A percentile compares a stretch with the other conserved stretches of the same genome.
These are phyloP conservation scores for Musca domestica DNA, from an alignment of 1,140 invertebrate species.

Conservation along the genomic window DNA sequence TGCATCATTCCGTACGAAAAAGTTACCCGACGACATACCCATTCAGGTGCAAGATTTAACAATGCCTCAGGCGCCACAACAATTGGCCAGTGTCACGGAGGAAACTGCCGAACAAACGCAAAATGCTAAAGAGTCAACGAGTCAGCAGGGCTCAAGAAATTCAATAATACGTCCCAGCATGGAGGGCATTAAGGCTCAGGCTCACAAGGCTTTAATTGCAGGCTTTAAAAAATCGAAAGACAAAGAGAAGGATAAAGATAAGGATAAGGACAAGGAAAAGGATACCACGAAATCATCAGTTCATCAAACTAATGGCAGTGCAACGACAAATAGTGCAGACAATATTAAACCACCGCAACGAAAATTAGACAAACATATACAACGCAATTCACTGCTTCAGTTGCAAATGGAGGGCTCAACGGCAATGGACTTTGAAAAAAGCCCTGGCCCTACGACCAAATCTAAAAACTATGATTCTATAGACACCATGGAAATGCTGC, in stretches of 20 bases:
- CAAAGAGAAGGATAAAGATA: constrained; percentile 49
- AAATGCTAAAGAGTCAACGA: constrained; percentile 35
- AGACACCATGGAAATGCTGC: constrained; percentile 39
- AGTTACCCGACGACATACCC: constrained; percentile 69
- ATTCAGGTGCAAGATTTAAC: constrained; percentile 49
- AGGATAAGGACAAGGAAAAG: constrained; percentile 19
- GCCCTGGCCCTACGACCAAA: constrained; percentile 29
- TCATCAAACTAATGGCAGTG: not conserved
- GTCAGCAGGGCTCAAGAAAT: constrained; percentile 34
- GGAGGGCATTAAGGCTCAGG: constrained; percentile 51
- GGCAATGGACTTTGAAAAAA: constrained; percentile 33
- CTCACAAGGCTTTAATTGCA: constrained; percentile 50
- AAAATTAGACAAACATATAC: constrained; percentile 50
- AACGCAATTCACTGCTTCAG: constrained; percentile 49
- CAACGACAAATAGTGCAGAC: constrained; percentile 33
- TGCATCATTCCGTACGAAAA: constrained; percentile 93
- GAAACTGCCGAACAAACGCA: constrained; percentile 44
- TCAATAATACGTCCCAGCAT: constrained; percentile 50
- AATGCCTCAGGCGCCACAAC: constrained; percentile 39
- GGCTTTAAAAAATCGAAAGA: constrained; percentile 53
- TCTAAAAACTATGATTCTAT: constrained; percentile 36
- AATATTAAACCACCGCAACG: constrained; percentile 44
- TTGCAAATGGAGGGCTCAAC: constrained; percentile 36
- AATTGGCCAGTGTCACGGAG: constrained; percentile 48
- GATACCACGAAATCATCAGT: constrained; percentile 30